A percentile compares a stretch with the other conserved stretches of the same genome.
Evolutionary conservation across 92 coral and sea anemone species (phyloP).

Genomic region (Bergia sp.): DNA sequence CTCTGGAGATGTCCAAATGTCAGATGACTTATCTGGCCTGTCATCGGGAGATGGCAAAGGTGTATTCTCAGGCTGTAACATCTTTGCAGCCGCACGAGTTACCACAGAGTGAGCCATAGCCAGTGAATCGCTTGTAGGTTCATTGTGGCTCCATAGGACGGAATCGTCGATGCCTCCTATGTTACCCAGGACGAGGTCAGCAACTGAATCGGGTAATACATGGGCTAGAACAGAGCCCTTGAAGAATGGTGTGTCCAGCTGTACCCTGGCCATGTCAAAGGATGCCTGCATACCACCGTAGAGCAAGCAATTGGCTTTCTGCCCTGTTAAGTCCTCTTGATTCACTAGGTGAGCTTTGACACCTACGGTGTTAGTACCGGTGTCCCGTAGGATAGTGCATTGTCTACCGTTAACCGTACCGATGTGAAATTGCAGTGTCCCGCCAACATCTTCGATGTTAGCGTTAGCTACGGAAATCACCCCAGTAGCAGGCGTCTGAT

Average conservation of each 20-base stretch:
- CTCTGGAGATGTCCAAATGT: constrained; percentile 5
- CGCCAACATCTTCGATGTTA: constrained; percentile 5
- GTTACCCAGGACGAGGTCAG: constrained; percentile 9
- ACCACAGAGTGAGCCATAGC: background rate
- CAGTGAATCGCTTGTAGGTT: constrained; percentile 2
- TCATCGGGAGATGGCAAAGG: background rate
- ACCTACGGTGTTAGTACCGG: constrained; percentile 6
- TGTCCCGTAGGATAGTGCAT: constrained; percentile 5
- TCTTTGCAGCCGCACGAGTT: background rate
- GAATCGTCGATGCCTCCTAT: constrained; percentile 6
- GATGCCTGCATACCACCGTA: background rate
- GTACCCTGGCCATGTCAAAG: background rate
- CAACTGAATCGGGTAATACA: background rate
- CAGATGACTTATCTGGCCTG: background rate
- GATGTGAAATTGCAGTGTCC: background rate
- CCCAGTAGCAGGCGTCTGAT: background rate
- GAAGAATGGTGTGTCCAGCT: constrained; percentile 1
- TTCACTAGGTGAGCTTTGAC: constrained; percentile 2
- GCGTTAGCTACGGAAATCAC: background rate
- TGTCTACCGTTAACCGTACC: constrained; percentile 1
- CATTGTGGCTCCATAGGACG: background rate
- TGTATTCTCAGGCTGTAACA: background rate
- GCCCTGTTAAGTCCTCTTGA: background rate
- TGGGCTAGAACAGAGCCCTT: background rate
- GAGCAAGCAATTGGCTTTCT: background rate